These are phyloP conservation scores for Mimas tiliae DNA, from an alignment of 2,888 invertebrate genomes.

Conservation along the genomic window DNA sequence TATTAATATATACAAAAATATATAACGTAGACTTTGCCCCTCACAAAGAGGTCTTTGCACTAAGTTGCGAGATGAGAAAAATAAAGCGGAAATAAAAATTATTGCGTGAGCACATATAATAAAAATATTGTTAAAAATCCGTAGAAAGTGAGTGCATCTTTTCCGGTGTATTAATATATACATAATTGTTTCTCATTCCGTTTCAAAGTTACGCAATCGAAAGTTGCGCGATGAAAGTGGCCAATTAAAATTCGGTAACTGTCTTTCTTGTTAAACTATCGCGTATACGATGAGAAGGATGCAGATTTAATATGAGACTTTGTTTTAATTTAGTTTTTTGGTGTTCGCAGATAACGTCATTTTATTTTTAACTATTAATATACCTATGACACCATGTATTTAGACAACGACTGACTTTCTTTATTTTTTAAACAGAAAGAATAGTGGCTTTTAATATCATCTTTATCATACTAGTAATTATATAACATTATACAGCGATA, in stretches of 20 bases:
- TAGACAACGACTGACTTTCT: neutral
- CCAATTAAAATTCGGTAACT: slow-evolving; percentile 74
- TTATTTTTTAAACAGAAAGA: neutral
- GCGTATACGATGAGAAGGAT: slow-evolving; percentile 20
- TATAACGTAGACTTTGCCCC: neutral
- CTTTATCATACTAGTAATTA: neutral
- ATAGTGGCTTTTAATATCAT: neutral
- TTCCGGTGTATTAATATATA: slow-evolving; percentile 75
- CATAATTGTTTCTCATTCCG: slow-evolving; percentile 79
- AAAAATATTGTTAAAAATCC: slow-evolving; percentile 51
- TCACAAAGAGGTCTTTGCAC: neutral
- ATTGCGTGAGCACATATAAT: slow-evolving; percentile 27
- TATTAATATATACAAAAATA: neutral
- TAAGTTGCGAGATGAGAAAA: slow-evolving; percentile 10
- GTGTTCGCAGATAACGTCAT: neutral
- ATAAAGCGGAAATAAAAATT: slow-evolving; percentile 41
- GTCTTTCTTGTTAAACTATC: slow-evolving; percentile 37
- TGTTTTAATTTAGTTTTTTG: neutral
- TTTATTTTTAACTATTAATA: neutral
- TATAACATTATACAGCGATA: neutral
- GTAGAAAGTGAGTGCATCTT: slow-evolving; percentile 73
- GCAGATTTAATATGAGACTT: slow-evolving; percentile 1
- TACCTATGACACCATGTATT: neutral
- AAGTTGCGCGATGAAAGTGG: slow-evolving; percentile 71
- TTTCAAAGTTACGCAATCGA: slow-evolving; percentile 62